These are phyloP conservation scores for Phalacrocorax pelagicus DNA, from an alignment of 2,113 vertebrate species.

Conservation along the genomic window DNA sequence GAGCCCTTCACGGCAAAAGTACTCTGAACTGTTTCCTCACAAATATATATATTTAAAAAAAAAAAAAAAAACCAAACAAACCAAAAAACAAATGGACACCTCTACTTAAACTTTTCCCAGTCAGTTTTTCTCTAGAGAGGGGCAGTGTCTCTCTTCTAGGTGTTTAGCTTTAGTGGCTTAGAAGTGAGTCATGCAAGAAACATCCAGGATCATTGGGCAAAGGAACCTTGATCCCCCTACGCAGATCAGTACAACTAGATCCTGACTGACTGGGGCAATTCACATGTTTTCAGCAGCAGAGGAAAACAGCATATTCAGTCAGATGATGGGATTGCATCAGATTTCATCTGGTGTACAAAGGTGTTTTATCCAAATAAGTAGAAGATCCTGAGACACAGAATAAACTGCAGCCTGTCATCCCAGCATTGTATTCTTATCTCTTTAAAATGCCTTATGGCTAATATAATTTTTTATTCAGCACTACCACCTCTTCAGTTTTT, in stretches of 20 bases:
- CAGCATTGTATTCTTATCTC: neutral
- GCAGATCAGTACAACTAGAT: conserved; percentile 6
- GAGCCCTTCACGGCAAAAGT: neutral
- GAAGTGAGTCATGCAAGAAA: conserved; percentile 48
- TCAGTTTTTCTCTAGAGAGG: neutral
- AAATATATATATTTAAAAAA: neutral
- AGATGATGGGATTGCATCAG: conserved; percentile 56
- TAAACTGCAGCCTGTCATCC: neutral
- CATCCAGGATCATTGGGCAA: conserved; percentile 27
- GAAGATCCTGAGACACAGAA: neutral
- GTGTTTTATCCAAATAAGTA: conserved; percentile 33
- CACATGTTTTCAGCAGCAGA: neutral
- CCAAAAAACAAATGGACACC: neutral
- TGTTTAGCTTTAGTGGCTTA: neutral
- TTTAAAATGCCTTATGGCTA: conserved; percentile 3
- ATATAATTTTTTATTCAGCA: conserved; percentile 1
- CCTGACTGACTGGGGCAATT: conserved; percentile 11
- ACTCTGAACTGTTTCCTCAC: neutral
- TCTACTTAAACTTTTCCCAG: neutral
- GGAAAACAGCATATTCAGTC: conserved; percentile 43
- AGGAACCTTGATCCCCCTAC: conserved; percentile 29
- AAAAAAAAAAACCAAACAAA: no score
- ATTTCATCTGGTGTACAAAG: conserved; percentile 39
- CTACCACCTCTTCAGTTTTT: conserved; percentile 5
- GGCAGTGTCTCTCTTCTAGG: neutral